Evolutionary conservation across 2,888 invertebrate genomes (phyloP), one percentile per base, ranked within the genome.

Genomic region (Gymnocheta viridis): DNA sequence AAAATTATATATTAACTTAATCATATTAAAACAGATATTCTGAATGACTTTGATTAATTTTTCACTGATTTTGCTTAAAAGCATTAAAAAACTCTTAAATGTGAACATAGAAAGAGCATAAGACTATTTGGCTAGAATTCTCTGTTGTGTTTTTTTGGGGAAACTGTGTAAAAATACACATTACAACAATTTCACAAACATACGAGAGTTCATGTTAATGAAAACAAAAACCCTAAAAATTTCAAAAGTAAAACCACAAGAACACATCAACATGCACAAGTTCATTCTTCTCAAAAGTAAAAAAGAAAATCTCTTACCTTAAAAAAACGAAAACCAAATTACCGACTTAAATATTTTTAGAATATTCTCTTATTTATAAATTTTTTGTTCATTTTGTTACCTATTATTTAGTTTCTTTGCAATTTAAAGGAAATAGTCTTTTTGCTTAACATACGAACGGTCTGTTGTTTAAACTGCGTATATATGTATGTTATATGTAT

Each of bases 241-340:
- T 44, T 5, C 32, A 51, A 49, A 73, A 58, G 22, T 58, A 60
- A 73, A 58, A 64, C 69, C 76, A 49, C 67, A 67, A 60, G 41
- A 14, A 56, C 35, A 70, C 44, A 69, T 38, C 14, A 22, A 38
- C 49, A 10, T 29, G 7, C 17, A 60, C 9, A 54, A 54, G 44
- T 12, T 38, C 7, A 12, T 22, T 54, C 29, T 56, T 7, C 14
- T 32, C n/a, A 7, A 62, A 51, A 69, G 6, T 10, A 47, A 24
- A 64, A 62, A 3, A 19, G 2, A 44, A 60, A 24, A 38, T 12
- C 7, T 19, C 22, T 38, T 19, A 73, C 56, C 17, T 66, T 38
- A 12, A 64, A 72, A 51, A 29, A 24, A 56, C n/a, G 22, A 22
- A 35, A 51, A 38, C 19, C 47, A 35, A 56, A 66, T 56, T 35